A percentile compares a stretch with the other conserved stretches of the same genome.
Conservation (phyloP, 1,140 invertebrate species). For the Leptinotarsa texana region DNA sequence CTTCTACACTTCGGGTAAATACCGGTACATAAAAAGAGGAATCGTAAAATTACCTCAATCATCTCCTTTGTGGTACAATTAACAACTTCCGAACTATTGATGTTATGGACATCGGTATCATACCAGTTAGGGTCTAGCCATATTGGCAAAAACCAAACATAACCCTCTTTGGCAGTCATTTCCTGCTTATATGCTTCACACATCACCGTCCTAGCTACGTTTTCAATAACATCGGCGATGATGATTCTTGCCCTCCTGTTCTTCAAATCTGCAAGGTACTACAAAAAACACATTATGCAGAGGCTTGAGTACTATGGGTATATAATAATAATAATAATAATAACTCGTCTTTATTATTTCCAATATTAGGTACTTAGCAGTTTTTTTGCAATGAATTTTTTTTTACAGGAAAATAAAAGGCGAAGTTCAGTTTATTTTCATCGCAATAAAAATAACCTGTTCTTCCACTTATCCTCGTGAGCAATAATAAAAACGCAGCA, state of each 20-base stretch:
- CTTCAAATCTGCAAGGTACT: constrained; percentile 75
- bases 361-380: no score
- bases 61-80: constrained; percentile 68
- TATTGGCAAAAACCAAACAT: constrained; percentile 81
- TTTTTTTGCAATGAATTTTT: no score
- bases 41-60: constrained; percentile 55
- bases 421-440: no score
- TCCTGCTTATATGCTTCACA: constrained; percentile 75
- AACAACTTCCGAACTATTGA: constrained; percentile 49
- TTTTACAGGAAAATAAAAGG: no score
- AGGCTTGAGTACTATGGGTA: constrained; percentile 1
- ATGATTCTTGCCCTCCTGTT: constrained; percentile 71
- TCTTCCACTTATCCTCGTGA: no score
- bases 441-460: no score
- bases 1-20: no score
- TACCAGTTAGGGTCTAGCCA: constrained; percentile 74
- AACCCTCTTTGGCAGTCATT: constrained; percentile 70
- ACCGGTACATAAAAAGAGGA: no score
- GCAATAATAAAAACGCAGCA: no score
- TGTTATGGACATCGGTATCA: constrained; percentile 66
- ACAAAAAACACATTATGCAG: constrained; percentile 32
- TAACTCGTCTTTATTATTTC: no score
- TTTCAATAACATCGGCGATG: constrained; percentile 77
- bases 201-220: constrained; percentile 69
- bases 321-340: no score